Base-by-base conservation (phyloP, 2,797 vertebrate species). In the Anguilla megastoma region DNA sequence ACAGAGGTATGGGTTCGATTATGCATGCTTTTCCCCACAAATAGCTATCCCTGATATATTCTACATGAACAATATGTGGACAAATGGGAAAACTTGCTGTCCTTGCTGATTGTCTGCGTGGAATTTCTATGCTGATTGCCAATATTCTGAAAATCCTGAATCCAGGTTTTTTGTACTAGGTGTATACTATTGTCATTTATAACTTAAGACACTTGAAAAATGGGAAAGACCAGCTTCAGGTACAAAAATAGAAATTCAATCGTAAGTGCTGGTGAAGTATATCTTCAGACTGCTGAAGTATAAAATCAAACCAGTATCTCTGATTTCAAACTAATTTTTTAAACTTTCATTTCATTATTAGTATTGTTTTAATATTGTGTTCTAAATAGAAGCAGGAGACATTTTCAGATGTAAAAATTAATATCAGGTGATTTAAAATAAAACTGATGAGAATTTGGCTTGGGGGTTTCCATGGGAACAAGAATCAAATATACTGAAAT, bases 151-250 rank as follows among this genome's bases (percentile, higher is more conserved):
- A 66, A 6, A 24, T 66, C 24, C n/a, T 21, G 24, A 63, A n/a
- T n/a, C 60, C 0, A 4, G 60, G 18, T 5, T 16, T 60, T 74
- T 33, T 9, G 36, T 74, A 14, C 33, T 2, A 74, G 10, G 30
- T 18, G 74, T 0, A 18, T 21, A 63, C 33, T 18, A 76, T 76
- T 76, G 30, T 41, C 41, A 41, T 16, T 16, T 33, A 5, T 16
- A 33, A 36, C 4, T 8, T 18, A 36, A 41, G 33, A 14, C 33
- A 18, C 27, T 36, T 76, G 36, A 16, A 41, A 76, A 76, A 76
- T n/a, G n/a, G 74, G 74, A 33, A 76, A 76, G 74, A 76, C 27
- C 74, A 76, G 74, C 74, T 76, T 76, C 74, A 41, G 74, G 33
- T 36, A 12, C 1, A 16, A 16, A 33, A 76, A 76, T 18, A 41